These are phyloP conservation scores for Petrocephalus schoutedeni DNA, from an alignment of 2,797 vertebrate genomes.

Conservation along the genomic window DNA sequence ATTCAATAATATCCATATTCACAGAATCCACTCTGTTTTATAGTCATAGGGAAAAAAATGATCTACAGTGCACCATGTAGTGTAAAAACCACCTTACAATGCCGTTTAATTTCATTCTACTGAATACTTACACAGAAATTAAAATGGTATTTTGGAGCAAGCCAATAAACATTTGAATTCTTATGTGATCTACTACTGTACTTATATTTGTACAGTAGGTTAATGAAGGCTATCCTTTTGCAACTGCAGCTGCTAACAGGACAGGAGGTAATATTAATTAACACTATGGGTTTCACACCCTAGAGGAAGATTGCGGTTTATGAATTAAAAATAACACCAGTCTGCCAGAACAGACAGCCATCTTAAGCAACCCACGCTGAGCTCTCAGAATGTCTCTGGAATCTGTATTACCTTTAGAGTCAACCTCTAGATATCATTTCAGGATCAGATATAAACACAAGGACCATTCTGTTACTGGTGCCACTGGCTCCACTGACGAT, in stretches of 20 bases:
- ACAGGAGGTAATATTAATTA: conserved; percentile 20
- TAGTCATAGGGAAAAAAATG: not conserved
- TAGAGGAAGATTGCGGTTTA: conserved; percentile 12
- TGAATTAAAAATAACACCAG: conserved; percentile 19
- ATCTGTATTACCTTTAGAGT: not conserved
- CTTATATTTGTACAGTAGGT: conserved; percentile 4
- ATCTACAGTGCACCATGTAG: not conserved
- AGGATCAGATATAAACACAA: not conserved
- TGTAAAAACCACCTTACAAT: not conserved
- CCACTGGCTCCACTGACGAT: not conserved
- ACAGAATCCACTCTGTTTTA: not conserved
- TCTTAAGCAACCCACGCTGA: not conserved
- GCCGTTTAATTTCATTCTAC: not conserved
- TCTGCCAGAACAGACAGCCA: not conserved
- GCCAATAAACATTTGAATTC: not conserved
- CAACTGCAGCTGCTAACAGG: not conserved
- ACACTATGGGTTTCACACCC: not conserved
- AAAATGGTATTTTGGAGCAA: not conserved
- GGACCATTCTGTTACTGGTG: not conserved
- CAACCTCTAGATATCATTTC: not conserved
- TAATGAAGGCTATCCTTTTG: not conserved
- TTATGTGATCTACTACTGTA: not conserved
- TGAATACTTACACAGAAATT: not conserved
- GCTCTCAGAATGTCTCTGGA: not conserved
- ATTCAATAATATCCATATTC: not conserved